phyloP scores from a whole-genome alignment of 1,140 invertebrate species.

The Apolygus lucorum region DNA sequence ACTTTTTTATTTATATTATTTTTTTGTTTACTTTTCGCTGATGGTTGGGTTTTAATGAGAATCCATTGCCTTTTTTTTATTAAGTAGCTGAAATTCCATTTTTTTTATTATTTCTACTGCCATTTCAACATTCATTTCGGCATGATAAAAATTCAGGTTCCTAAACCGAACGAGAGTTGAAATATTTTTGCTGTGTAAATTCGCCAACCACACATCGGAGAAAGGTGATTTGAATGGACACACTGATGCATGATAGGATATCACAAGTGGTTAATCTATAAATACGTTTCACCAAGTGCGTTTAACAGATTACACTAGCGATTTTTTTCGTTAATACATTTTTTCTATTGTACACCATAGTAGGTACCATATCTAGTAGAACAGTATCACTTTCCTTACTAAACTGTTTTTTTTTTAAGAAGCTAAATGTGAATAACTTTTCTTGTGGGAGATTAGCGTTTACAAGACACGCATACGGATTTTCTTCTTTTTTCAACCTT shows the following conservation, averaged over 20 bases:
- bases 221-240: not conserved
- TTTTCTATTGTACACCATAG: not conserved
- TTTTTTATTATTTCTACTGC: not conserved
- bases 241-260: not conserved
- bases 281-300: not conserved
- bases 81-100: too few relatives aligned
- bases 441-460: not conserved
- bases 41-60: not conserved
- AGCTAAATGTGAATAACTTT: not conserved
- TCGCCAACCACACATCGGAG: too few relatives aligned
- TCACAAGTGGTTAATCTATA: not conserved
- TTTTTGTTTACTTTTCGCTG: not conserved
- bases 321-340: not conserved
- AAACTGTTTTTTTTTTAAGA: not conserved
- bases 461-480: not conserved
- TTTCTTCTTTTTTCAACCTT: not conserved
- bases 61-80: too few relatives aligned
- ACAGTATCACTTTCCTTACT: not conserved
- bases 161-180: too few relatives aligned
- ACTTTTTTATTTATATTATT: slow-evolving; percentile 1
- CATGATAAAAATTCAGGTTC: too few relatives aligned
- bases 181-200: too few relatives aligned
- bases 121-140: too few relatives aligned
- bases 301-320: not conserved
- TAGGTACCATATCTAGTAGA: not conserved